A percentile compares a stretch with the other conserved stretches of the same genome.
These are phyloP conservation scores for Plutella xylostella DNA, from an alignment of 2,888 invertebrate species.

Conservation along the genomic window DNA sequence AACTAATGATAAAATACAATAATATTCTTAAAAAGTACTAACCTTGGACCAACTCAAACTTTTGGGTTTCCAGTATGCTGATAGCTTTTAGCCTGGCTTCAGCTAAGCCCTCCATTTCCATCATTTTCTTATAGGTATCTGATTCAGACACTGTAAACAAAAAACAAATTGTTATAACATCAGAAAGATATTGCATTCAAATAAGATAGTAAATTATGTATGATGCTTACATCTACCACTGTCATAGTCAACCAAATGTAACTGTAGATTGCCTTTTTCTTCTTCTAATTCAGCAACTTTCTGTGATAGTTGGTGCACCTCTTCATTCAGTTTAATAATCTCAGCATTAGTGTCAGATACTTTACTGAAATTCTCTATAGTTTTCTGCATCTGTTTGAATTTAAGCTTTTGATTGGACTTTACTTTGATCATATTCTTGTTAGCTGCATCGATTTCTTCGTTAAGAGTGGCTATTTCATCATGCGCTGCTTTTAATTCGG, in stretches of 20 bases:
- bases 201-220: neutral
- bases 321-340: slow-evolving; percentile 72
- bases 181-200: neutral
- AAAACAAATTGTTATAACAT: slow-evolving; percentile 7
- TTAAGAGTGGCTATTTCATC: slow-evolving; percentile 68
- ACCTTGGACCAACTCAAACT: slow-evolving; percentile 76
- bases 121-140: slow-evolving; percentile 58
- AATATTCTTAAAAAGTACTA: no score
- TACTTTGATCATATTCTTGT: slow-evolving; percentile 81
- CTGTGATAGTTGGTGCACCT: slow-evolving; percentile 74
- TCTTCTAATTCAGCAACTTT: slow-evolving; percentile 88
- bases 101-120: slow-evolving; percentile 57
- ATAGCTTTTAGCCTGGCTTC: slow-evolving; percentile 71
- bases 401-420: slow-evolving; percentile 79
- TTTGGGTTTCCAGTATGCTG: slow-evolving; percentile 74
- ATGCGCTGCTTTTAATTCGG: slow-evolving; percentile 52
- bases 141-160: slow-evolving; percentile 56
- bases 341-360: slow-evolving; percentile 77
- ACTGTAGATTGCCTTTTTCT: slow-evolving; percentile 91
- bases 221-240: slow-evolving; percentile 72
- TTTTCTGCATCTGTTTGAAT: slow-evolving; percentile 81
- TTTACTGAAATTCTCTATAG: slow-evolving; percentile 75
- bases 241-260: slow-evolving; percentile 85
- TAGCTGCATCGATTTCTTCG: slow-evolving; percentile 78
- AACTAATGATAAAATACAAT: no score